Evolutionary conservation across 2,888 invertebrate genomes (phyloP), one percentile per base, ranked within the genome.

Genomic region (Xanthorhoe designata): DNA sequence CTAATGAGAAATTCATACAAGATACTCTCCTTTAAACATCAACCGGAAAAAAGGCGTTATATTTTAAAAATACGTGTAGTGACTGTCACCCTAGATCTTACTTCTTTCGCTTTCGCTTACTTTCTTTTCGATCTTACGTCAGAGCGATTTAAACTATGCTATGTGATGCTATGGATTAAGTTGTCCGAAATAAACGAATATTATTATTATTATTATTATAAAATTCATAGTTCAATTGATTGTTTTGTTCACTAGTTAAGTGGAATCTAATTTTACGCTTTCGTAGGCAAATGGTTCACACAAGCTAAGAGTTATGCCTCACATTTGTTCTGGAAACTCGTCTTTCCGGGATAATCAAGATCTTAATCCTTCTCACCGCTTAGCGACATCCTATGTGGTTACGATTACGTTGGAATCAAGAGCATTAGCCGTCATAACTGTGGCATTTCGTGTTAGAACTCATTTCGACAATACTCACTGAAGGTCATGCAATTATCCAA

Each of bases 391-490:
- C 66, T 59, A 19, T 47, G 32, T 35, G 51, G n/a, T 35, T n/a
- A 56, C 61, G 57, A 18, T 57, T 53, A 61, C 61, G 13, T n/a
- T 24, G 17, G 32, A 65, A 62, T 50, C 53, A 67, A 64, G 67
- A 53, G 29, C 52, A 62, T 49, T 60, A 52, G 29, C 51, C 60
- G 49, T 54, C 49, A 49, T 50, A 61, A 52, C 67, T 56, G 35
- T 62, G 56, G 47, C 59, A 60, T 65, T 65, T 62, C 59, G 62
- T 68, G 59, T 60, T 58, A 52, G 45, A 64, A 65, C 65, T 59
- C 55, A 67, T 69, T 69, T 66, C 45, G 38, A 49, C 45, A 64
- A 64, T 50, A 58, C 52, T 60, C 56, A 18, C 50, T 47, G 58
- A 67, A 57, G 60, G 68, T 52, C 49, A 18, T 35, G 47, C 38